phyloP scores from a whole-genome alignment of 2,888 invertebrate genomes.

The Cosmorhoe ocellata region DNA sequence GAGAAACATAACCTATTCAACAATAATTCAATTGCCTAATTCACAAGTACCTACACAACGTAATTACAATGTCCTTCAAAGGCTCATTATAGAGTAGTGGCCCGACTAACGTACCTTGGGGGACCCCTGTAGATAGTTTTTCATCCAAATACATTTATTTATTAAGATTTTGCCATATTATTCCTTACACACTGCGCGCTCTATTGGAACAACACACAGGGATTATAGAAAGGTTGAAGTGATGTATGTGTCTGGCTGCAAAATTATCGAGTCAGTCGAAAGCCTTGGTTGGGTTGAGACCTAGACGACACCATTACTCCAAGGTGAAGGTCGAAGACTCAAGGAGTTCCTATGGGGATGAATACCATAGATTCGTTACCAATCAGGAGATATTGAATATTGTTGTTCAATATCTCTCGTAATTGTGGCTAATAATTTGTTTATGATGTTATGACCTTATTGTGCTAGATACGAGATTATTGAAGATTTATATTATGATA shows the following conservation, averaged over 20 bases:
- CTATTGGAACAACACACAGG: background rate
- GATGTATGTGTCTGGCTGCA: constrained; percentile 23
- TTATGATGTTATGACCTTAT: constrained; percentile 20
- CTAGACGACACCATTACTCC: constrained; percentile 55
- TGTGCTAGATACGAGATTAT: no score
- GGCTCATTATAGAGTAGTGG: constrained; percentile 61
- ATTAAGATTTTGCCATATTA: constrained; percentile 1
- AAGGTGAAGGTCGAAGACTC: constrained; percentile 62
- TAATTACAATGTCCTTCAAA: constrained; percentile 61
- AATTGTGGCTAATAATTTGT: constrained; percentile 42
- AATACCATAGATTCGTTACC: constrained; percentile 30
- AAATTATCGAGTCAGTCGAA: constrained; percentile 32
- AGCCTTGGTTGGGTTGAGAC: constrained; percentile 39
- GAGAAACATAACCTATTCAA: constrained; percentile 46
- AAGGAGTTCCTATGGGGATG: constrained; percentile 55
- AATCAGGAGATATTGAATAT: constrained; percentile 51
- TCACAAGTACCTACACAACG: constrained; percentile 56
- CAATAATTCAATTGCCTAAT: constrained; percentile 60
- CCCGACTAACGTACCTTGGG: constrained; percentile 50
- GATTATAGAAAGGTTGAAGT: constrained; percentile 26
- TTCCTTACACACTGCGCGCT: constrained; percentile 40
- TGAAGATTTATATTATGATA: no score
- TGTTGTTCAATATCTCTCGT: no score
- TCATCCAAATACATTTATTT: constrained; percentile 17
- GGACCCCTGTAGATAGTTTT: constrained; percentile 40